A percentile compares a stretch with the other conserved stretches of the same genome.
Evolutionary conservation across 2,113 vertebrate species (phyloP).

Genomic region (Noctilio leporinus): DNA sequence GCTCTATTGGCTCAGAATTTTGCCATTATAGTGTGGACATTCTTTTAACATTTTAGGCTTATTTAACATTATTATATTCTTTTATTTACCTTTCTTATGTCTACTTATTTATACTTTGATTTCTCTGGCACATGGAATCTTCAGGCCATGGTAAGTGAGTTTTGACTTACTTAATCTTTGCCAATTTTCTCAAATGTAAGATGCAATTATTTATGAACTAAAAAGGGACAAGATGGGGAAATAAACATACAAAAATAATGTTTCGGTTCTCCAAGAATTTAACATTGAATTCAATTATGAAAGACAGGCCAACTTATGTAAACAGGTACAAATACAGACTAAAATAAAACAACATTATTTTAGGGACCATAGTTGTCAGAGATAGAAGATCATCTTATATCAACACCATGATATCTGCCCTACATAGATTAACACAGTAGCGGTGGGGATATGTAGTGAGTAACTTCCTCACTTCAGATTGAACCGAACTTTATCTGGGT

Average conservation of each 20-base stretch:
- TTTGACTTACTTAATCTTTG: conserved; percentile 20
- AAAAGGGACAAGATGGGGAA: neutral
- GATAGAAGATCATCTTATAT: neutral
- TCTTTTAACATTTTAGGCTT: neutral
- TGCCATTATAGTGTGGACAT: neutral
- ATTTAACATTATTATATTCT: neutral
- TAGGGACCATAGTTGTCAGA: neutral
- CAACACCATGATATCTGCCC: neutral
- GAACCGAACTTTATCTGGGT: neutral
- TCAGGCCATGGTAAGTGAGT: conserved; percentile 83
- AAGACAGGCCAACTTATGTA: neutral
- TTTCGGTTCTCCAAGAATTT: neutral
- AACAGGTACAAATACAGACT: neutral
- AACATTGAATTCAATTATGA: neutral
- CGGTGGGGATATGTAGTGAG: neutral
- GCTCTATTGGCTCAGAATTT: neutral
- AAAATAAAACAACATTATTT: neutral
- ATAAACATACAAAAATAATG: neutral
- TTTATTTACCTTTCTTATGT: neutral
- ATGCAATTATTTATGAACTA: neutral
- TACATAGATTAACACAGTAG: neutral
- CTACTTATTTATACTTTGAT: conserved; percentile 65
- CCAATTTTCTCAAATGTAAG: neutral
- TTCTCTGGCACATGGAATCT: conserved; percentile 68
- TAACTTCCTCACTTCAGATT: neutral